These are phyloP conservation scores for Lissocephala sabroskyi DNA, from an alignment of 2,888 invertebrate genomes.

Conservation along the genomic window DNA sequence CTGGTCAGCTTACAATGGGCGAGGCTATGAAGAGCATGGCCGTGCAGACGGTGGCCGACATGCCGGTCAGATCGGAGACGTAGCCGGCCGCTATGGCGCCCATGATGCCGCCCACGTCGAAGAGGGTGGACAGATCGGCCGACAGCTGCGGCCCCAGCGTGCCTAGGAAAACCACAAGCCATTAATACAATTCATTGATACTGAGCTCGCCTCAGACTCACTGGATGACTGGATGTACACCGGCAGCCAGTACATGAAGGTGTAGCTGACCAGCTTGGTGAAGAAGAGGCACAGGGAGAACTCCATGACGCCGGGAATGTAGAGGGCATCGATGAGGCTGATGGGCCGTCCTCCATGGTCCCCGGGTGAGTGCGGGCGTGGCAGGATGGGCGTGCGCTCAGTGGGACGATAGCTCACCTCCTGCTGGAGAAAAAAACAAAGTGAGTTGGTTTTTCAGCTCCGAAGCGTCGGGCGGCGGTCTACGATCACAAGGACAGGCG, in stretches of 20 bases:
- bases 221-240: conserved; percentile 88
- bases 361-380: conserved; percentile 23
- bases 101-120: conserved; percentile 91
- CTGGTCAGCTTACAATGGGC: conserved; percentile 79
- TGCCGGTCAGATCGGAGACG: conserved; percentile 86
- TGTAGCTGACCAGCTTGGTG: conserved; percentile 96
- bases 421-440: no score
- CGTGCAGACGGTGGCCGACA: conserved; percentile 90
- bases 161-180: conserved; percentile 73
- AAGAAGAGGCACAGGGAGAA: conserved; percentile 95
- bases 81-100: conserved; percentile 93
- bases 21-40: conserved; percentile 85
- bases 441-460: no score
- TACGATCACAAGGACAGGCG: no score
- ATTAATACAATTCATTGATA: not conserved
- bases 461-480: no score
- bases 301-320: conserved; percentile 94
- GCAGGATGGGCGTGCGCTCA: conserved; percentile 70
- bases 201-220: conserved; percentile 73
- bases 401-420: conserved; percentile 69
- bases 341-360: conserved; percentile 52
- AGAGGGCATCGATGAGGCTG: conserved; percentile 76
- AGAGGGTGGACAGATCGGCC: conserved; percentile 85
- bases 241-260: conserved; percentile 97
- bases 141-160: conserved; percentile 79